These are phyloP conservation scores for Drosophila recens DNA, from an alignment of 2,888 invertebrate genomes.

Conservation along the genomic window DNA sequence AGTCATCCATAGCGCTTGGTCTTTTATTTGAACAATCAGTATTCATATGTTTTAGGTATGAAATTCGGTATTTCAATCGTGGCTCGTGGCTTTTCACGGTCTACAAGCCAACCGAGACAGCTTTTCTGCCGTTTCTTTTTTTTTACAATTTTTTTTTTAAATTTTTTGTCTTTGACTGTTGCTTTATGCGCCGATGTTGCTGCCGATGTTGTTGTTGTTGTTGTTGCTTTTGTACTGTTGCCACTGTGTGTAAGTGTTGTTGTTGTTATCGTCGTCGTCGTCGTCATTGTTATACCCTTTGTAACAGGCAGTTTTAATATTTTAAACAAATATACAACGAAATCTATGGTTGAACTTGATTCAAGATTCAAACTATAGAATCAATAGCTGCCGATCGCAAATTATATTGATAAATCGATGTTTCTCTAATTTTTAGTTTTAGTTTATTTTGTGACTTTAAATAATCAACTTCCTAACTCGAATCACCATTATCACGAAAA, in stretches of 20 bases:
- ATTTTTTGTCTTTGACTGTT: constrained; percentile 67
- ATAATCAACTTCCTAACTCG: too few species aligned
- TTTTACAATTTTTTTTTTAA: constrained; percentile 43
- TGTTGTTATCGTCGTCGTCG: constrained; percentile 16
- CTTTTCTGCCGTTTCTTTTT: constrained; percentile 78
- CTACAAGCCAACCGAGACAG: constrained; percentile 83
- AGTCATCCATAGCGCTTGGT: constrained; percentile 53
- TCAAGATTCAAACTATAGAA: not conserved
- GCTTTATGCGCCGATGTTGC: constrained; percentile 47
- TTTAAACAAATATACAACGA: not conserved
- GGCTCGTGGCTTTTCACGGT: constrained; percentile 85
- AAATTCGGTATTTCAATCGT: constrained; percentile 83
- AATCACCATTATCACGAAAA: too few species aligned
- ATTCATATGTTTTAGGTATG: constrained; percentile 80
- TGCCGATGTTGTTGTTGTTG: constrained; percentile 35
- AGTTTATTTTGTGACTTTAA: too few species aligned
- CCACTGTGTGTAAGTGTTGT: constrained; percentile 22
- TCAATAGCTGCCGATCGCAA: not conserved
- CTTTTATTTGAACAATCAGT: constrained; percentile 74
- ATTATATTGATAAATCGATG: not conserved
- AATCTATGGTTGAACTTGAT: not conserved
- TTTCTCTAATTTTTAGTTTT: too few species aligned
- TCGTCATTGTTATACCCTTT: constrained; percentile 13
- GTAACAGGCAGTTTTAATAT: not conserved
- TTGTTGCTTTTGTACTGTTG: constrained; percentile 23